These are phyloP conservation scores for Lagopus muta DNA, from an alignment of 2,113 vertebrate genomes.

Conservation along the genomic window DNA sequence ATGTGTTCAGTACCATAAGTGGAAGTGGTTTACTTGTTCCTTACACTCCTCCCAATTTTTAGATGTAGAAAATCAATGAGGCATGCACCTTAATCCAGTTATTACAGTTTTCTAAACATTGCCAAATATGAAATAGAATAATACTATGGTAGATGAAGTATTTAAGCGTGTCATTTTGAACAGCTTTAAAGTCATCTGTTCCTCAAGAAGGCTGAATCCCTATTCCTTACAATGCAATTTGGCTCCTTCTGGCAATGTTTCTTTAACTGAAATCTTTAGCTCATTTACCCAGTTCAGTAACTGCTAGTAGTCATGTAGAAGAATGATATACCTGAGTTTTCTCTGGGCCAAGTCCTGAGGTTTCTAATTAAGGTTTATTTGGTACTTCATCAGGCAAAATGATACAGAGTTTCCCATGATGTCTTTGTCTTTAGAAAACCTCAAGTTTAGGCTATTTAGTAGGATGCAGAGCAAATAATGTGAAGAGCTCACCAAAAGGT, in stretches of 20 bases:
- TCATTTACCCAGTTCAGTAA: background rate
- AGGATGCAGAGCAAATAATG: background rate
- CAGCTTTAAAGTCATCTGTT: background rate
- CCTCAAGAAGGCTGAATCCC: background rate
- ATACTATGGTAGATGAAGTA: background rate
- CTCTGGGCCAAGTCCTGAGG: background rate
- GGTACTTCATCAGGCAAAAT: background rate
- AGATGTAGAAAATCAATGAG: background rate
- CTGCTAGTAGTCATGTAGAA: background rate
- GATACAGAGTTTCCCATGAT: background rate
- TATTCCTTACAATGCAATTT: background rate
- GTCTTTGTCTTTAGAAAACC: background rate
- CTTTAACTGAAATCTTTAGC: constrained; percentile 4
- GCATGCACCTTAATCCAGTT: background rate
- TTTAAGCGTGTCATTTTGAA: background rate
- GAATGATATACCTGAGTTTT: background rate
- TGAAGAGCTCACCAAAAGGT: background rate
- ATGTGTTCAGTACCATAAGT: background rate
- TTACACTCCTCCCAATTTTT: background rate
- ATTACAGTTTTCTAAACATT: background rate
- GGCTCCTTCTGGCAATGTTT: background rate
- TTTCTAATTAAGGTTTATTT: background rate
- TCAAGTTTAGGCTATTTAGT: background rate
- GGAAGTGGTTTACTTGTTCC: background rate
- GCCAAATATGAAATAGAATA: background rate